These are phyloP conservation scores for Tethya wilhelma DNA, from an alignment of 37 sponge, comb jelly and placozoan species.

Conservation along the genomic window DNA sequence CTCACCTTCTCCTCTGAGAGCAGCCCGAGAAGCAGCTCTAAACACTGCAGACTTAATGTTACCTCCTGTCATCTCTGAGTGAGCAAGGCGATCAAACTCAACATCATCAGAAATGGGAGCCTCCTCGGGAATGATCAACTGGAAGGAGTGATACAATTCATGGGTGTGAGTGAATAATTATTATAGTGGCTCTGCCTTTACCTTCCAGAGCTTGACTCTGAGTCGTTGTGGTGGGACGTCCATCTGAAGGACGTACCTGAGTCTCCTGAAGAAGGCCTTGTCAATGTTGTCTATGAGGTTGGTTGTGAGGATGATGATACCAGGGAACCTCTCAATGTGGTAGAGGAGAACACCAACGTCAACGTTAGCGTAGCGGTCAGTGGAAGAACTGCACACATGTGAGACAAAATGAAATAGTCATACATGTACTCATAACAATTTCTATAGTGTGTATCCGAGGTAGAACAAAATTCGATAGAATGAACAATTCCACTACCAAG, in stretches of 20 bases:
- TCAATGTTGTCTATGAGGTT: constrained; percentile 88
- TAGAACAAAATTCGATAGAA: too few relatives aligned
- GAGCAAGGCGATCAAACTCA: constrained; percentile 61
- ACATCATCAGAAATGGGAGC: constrained; percentile 75
- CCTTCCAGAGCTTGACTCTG: constrained; percentile 79
- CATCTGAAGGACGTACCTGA: constrained; percentile 69
- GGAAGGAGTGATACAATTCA: too few relatives aligned
- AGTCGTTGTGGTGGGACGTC: constrained; percentile 41
- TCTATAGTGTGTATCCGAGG: too few relatives aligned
- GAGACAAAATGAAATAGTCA: background rate
- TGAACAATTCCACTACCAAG: too few relatives aligned
- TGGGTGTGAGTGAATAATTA: background rate
- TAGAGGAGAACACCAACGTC: constrained; percentile 82
- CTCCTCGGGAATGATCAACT: constrained; percentile 81
- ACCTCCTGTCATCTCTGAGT: constrained; percentile 81
- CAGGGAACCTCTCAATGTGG: constrained; percentile 83
- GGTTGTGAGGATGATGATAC: constrained; percentile 86
- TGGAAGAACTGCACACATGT: background rate
- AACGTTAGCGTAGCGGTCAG: constrained; percentile 88
- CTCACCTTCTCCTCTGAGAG: constrained; percentile 53
- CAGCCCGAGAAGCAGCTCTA: constrained; percentile 76
- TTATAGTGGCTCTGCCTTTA: background rate
- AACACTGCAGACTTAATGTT: constrained; percentile 75
- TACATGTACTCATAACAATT: too few relatives aligned
- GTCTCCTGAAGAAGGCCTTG: constrained; percentile 83